Base-by-base conservation (phyloP, 2,113 vertebrate species). In the Aptenodytes patagonicus region DNA sequence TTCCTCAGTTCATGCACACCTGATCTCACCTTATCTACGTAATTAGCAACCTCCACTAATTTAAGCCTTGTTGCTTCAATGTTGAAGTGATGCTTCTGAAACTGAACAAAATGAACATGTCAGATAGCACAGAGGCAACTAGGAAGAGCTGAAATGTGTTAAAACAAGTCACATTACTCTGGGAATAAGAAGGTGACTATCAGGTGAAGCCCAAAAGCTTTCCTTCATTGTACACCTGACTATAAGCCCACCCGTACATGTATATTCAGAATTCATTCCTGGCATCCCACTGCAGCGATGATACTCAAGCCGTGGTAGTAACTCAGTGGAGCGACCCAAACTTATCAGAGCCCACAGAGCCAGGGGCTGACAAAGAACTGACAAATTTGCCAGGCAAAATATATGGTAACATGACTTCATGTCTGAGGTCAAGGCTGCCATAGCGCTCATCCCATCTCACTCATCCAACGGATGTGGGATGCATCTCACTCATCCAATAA, bases 11-110 rank as follows among this genome's bases (percentile, higher is more conserved):
- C 73, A 91, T 8, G 29, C 90, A 93, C 82, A 79, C 61, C 57
- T 83, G 55, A 28, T 92, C 98, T 98, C 97, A 99, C 99, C 99
- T 99, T 99, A 98, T 99, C 99, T 65, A 99, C 99, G 31, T 99
- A 98, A 97, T 99, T 99, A 76, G 99, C 99, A 17, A 98, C 98
- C 90, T 99, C 99, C 90, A 99, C 95, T 90, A 99, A 97, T 90
- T 99, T 99, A 93, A 95, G 89, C 88, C 98, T 98, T 44, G 99
- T 99, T 90, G 95, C 98, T 19, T 98, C 98, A 1, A 98, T 93
- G 96, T 90, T 97, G 58, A 87, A 93, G 17, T 82, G 97, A 57
- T 99, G 98, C 65, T 99, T 99, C 97, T 98, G 98, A 98, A 99
- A 99, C 99, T 99, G 97, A 93, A 98, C 18, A 65, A 55, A 89